These are phyloP conservation scores for Ips nitidus DNA, from an alignment of 1,140 invertebrate species.

Conservation along the genomic window DNA sequence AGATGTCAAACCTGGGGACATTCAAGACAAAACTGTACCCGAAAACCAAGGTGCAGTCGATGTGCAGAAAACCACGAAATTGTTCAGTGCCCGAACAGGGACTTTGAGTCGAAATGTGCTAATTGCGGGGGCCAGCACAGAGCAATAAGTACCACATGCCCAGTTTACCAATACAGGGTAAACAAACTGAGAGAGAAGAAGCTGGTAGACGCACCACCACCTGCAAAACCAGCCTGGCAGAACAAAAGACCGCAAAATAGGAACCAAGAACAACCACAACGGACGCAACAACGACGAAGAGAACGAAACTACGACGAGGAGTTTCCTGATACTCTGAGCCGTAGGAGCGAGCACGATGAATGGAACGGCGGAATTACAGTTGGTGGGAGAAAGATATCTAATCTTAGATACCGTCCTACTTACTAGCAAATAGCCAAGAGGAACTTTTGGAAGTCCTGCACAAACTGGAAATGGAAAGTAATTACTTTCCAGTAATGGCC, in stretches of 20 bases:
- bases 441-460: no score
- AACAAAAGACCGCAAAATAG: background rate
- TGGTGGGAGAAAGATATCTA: no score
- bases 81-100: background rate
- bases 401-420: no score
- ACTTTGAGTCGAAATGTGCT: background rate
- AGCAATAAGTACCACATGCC: conserved; percentile 13
- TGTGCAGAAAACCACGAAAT: background rate
- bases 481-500: no score
- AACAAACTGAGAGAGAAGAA: background rate
- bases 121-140: conserved; percentile 13
- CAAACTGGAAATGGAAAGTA: no score
- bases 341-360: background rate
- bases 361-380: no score
- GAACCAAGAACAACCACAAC: background rate
- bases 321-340: background rate
- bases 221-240: conserved; percentile 1
- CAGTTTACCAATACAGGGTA: conserved; percentile 12
- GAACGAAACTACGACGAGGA: background rate
- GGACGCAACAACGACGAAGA: background rate
- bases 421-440: no score
- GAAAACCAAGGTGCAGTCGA: background rate
- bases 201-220: background rate
- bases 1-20: no score
- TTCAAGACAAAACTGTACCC: no score